A percentile compares a stretch with the other conserved stretches of the same genome.
Evolutionary conservation across 2,113 vertebrate species (phyloP).

Genomic region (Python bivittatus): DNA sequence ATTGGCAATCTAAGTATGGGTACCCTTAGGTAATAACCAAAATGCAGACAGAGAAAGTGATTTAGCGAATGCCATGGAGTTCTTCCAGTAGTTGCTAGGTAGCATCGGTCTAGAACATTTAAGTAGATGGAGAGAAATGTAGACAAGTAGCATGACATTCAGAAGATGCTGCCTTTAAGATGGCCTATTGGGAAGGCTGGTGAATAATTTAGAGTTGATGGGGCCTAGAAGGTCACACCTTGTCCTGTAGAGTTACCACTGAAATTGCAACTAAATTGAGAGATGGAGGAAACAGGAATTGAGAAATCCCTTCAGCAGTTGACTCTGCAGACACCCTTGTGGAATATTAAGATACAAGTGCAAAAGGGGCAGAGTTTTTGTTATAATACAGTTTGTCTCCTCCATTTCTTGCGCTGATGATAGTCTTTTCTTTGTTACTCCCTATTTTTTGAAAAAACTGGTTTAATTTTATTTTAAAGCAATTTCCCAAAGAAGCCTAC

Average conservation of each 20-base stretch:
- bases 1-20: conserved; percentile 40
- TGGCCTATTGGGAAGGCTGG: not conserved
- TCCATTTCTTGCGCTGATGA: not conserved
- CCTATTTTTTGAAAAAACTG: not conserved
- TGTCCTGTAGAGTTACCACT: not conserved
- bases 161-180: not conserved
- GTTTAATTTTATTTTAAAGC: not conserved
- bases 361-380: not conserved
- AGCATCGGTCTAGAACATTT: not conserved
- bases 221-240: not conserved
- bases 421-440: not conserved
- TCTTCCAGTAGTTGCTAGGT: not conserved
- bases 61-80: not conserved
- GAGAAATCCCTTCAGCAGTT: not conserved
- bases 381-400: not conserved
- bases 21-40: conserved; percentile 20
- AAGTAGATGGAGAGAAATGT: not conserved
- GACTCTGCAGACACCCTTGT: not conserved
- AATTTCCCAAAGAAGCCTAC: not conserved
- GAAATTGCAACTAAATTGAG: not conserved
- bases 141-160: not conserved
- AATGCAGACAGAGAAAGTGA: not conserved
- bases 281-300: not conserved
- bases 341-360: not conserved
- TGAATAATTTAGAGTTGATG: not conserved